These are phyloP conservation scores for Psittacara wagleri DNA, from an alignment of 2,113 vertebrate genomes.

Conservation along the genomic window DNA sequence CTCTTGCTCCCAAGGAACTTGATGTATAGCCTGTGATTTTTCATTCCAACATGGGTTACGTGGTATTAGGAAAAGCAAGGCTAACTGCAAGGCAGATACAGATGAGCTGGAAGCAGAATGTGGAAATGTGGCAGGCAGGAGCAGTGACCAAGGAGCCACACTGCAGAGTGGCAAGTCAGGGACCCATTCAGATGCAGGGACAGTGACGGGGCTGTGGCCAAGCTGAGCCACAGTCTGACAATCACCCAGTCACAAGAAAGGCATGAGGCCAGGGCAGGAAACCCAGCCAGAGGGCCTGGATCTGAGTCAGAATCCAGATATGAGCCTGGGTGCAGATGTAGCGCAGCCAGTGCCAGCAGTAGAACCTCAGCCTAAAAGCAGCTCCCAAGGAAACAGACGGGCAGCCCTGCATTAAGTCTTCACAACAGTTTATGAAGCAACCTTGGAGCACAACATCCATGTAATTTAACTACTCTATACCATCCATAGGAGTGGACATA, in stretches of 20 bases:
- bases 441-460: not conserved
- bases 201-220: not conserved
- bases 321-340: rapidly evolving
- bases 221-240: not conserved
- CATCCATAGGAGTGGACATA: not conserved
- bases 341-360: not conserved
- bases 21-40: rapidly evolving
- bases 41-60: not conserved
- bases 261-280: not conserved
- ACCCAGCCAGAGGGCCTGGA: not conserved
- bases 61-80: not conserved
- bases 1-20: not conserved
- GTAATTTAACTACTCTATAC: not conserved
- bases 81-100: not conserved
- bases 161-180: not conserved
- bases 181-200: not conserved
- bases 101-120: not conserved
- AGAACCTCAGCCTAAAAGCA: not conserved
- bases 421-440: not conserved
- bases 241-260: not conserved
- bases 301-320: not conserved
- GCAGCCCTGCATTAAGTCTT: not conserved
- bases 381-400: not conserved
- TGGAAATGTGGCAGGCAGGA: not conserved
- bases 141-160: not conserved